Base-by-base conservation (phyloP, 2,888 invertebrate species). In the Zeuzera pyrina region DNA sequence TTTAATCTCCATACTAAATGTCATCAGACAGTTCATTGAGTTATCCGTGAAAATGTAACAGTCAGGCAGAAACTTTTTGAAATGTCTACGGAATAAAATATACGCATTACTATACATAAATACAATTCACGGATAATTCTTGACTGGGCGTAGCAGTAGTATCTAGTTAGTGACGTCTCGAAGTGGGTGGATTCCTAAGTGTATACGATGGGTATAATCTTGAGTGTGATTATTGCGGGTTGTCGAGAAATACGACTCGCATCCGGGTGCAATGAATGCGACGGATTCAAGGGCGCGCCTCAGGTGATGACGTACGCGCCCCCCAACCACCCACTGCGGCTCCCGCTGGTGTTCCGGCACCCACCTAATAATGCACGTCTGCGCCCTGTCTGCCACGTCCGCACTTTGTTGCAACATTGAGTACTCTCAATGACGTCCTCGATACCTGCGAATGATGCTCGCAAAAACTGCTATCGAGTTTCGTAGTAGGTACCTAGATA, bases 291-390 rank as follows among this genome's bases (percentile, higher is more conserved):
- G 83, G 83, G 68, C 81, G 74, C 79, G 76, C 79, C 78, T 76
- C 79, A 81, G 81, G 81, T 81, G 81, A 77, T 81, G 81, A 81
- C 81, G 81, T 79, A 78, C 77, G 71, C 72, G 69, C 64, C 66
- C 69, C 71, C 72, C 72, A 58, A 67, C 64, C 60, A 41, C 50
- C 64, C 61, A 61, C 65, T 42, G 34, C 44, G 57, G 52, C 67
- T 63, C 70, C 72, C 70, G 67, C 64, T 72, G 74, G 73, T 72
- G 74, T 74, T 74, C 70, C 77, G 72, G 74, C 78, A 77, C 81
- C 81, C 81, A 77, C 83, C 83, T 84, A 81, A 84, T 84, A 83
- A 83, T 84, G 84, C 84, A 84, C 77, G 84, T 84, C 84, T 84
- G 74, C 79, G 71, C 77, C 62, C 71, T 69, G 84, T 84, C 84